phyloP scores from a whole-genome alignment of 2,888 invertebrate species.

The Caenorhabditis sinica region DNA sequence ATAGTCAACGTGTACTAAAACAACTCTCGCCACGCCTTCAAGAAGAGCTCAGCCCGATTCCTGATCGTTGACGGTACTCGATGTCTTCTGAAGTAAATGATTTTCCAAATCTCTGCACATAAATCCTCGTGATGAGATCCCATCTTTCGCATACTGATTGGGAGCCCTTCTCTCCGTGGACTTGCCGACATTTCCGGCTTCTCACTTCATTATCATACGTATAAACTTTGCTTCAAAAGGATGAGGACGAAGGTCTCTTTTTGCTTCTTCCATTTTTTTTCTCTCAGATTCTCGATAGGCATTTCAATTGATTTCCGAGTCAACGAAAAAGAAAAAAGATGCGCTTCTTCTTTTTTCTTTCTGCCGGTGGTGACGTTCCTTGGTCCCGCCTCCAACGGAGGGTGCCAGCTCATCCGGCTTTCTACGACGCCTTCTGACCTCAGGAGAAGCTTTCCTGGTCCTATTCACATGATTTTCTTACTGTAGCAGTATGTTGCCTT shows the following conservation, averaged over 20 bases:
- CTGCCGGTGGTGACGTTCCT: slow-evolving; percentile 49
- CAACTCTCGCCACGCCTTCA: too few species aligned
- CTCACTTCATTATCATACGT: slow-evolving; percentile 52
- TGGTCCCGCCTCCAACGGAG: slow-evolving; percentile 51
- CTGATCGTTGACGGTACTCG: slow-evolving; percentile 28
- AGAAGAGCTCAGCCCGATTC: slow-evolving; percentile 18
- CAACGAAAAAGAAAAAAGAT: slow-evolving; percentile 29
- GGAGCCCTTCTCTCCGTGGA: slow-evolving; percentile 1
- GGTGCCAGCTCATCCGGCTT: slow-evolving; percentile 57
- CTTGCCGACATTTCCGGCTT: slow-evolving; percentile 42
- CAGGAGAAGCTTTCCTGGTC: slow-evolving; percentile 15
- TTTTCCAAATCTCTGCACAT: slow-evolving; percentile 10
- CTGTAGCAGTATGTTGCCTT: slow-evolving; percentile 16
- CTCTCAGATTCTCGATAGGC: slow-evolving; percentile 7
- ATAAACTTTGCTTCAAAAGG: slow-evolving; percentile 26
- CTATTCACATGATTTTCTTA: slow-evolving; percentile 31
- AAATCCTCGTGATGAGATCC: slow-evolving; percentile 50
- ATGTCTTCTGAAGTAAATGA: slow-evolving; percentile 10
- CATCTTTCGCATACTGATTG: slow-evolving; percentile 59
- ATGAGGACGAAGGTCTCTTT: slow-evolving; percentile 20
- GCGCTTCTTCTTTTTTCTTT: slow-evolving; percentile 16
- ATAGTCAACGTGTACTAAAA: neutral
- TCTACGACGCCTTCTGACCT: slow-evolving; percentile 53
- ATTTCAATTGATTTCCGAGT: slow-evolving; percentile 50
- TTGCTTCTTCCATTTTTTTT: slow-evolving; percentile 1